Conservation (phyloP, 2,888 invertebrate genomes). For the Catocala fraxini region DNA sequence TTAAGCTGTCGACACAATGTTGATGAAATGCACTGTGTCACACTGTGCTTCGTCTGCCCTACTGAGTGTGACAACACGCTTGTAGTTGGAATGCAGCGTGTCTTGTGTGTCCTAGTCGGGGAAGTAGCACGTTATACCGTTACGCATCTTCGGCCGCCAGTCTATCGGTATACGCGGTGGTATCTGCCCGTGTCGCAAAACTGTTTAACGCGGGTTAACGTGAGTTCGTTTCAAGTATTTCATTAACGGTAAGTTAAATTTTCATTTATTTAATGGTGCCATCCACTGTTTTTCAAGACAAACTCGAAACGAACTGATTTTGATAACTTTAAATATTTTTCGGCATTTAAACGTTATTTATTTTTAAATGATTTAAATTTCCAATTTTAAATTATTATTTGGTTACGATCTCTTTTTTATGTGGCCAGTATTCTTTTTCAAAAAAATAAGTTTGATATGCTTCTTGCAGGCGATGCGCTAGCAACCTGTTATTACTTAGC, state of each 20-base stretch:
- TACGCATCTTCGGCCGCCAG: conserved; percentile 68
- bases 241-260: conserved; percentile 68
- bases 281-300: conserved; percentile 25
- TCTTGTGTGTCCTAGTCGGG: conserved; percentile 51
- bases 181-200: conserved; percentile 62
- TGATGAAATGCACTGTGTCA: conserved; percentile 43
- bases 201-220: conserved; percentile 47
- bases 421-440: background rate
- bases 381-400: no score
- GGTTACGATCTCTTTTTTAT: no score
- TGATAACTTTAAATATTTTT: conserved; percentile 22
- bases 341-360: background rate
- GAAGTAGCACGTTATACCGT: conserved; percentile 81
- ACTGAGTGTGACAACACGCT: conserved; percentile 35
- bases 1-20: conserved; percentile 30
- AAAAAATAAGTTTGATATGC: conserved; percentile 35
- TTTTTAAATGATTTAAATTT: no score
- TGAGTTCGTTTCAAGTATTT: conserved; percentile 43
- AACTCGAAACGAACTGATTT: conserved; percentile 25
- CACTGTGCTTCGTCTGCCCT: conserved; percentile 38
- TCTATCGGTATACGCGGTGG: conserved; percentile 63
- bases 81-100: conserved; percentile 48
- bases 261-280: conserved; percentile 33
- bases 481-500: conserved; percentile 32
- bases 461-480: conserved; percentile 27